A percentile compares a stretch with the other conserved stretches of the same genome.
phyloP scores from a whole-genome alignment of 2,113 vertebrate species.

The Phyllostomus discolor region DNA sequence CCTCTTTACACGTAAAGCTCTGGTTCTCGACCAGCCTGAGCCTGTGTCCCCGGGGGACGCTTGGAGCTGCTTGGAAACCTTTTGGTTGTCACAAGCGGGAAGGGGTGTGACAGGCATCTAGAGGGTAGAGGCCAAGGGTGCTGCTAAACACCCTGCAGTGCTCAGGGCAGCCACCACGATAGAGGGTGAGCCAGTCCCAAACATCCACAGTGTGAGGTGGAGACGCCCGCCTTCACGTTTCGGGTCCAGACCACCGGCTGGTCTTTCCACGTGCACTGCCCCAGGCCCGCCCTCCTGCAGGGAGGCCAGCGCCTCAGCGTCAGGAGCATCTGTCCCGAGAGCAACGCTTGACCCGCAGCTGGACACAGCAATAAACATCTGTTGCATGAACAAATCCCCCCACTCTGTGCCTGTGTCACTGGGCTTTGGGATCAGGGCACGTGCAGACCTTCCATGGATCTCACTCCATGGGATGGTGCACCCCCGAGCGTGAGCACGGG shows the following conservation, averaged over 20 bases:
- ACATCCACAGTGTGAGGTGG: neutral
- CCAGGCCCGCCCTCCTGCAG: neutral
- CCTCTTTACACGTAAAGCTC: neutral
- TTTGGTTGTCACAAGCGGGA: neutral
- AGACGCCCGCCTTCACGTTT: neutral
- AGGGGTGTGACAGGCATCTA: fast-evolving
- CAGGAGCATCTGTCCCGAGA: neutral
- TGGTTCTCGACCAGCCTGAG: fast-evolving
- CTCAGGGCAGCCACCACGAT: neutral
- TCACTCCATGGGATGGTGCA: too few species aligned
- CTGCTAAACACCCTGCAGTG: neutral
- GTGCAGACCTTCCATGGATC: neutral
- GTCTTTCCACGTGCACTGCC: fast-evolving
- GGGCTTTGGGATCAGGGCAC: neutral
- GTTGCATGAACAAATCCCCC: neutral
- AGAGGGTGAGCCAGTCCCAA: neutral
- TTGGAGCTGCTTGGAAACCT: neutral
- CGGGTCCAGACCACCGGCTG: neutral
- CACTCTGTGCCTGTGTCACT: neutral
- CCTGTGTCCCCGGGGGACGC: neutral
- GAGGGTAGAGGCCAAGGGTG: neutral
- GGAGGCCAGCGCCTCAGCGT: fast-evolving
- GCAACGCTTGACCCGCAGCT: neutral
- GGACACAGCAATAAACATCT: neutral
- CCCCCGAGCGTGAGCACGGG: neutral